phyloP scores from a whole-genome alignment of 2,888 invertebrate species.

The Trissolcus brochymenae region DNA sequence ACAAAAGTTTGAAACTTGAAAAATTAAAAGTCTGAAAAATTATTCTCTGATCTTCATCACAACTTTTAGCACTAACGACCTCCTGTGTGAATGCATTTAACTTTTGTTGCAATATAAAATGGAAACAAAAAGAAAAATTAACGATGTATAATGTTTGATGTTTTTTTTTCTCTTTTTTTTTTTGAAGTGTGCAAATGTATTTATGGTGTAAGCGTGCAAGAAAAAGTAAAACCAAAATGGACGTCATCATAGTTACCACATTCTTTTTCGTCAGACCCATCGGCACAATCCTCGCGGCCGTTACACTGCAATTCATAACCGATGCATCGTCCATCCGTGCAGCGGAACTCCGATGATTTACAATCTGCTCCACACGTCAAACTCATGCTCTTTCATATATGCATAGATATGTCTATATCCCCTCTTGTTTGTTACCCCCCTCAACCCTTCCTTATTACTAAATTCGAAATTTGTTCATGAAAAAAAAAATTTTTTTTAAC shows the following conservation, averaged over 20 bases:
- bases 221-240: constrained; percentile 42
- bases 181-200: constrained; percentile 16
- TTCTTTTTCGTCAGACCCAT: constrained; percentile 79
- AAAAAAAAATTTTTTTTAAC: too few relatives aligned
- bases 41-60: too few relatives aligned
- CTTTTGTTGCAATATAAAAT: too few relatives aligned
- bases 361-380: constrained; percentile 77
- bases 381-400: constrained; percentile 70
- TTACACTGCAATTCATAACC: constrained; percentile 79
- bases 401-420: background rate
- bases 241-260: constrained; percentile 76
- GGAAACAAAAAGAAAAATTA: too few relatives aligned
- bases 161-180: too few relatives aligned
- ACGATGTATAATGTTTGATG: background rate
- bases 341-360: constrained; percentile 77
- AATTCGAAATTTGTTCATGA: background rate
- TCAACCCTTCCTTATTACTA: constrained; percentile 41
- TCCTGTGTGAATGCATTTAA: too few relatives aligned
- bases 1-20: too few relatives aligned
- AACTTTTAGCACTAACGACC: too few relatives aligned
- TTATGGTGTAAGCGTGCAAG: constrained; percentile 44
- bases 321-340: constrained; percentile 81
- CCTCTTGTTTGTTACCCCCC: constrained; percentile 42
- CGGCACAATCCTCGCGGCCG: constrained; percentile 79
- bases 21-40: too few relatives aligned